These are phyloP conservation scores for Lepidothrix coronata DNA, from an alignment of 2,113 vertebrate species.

Conservation along the genomic window DNA sequence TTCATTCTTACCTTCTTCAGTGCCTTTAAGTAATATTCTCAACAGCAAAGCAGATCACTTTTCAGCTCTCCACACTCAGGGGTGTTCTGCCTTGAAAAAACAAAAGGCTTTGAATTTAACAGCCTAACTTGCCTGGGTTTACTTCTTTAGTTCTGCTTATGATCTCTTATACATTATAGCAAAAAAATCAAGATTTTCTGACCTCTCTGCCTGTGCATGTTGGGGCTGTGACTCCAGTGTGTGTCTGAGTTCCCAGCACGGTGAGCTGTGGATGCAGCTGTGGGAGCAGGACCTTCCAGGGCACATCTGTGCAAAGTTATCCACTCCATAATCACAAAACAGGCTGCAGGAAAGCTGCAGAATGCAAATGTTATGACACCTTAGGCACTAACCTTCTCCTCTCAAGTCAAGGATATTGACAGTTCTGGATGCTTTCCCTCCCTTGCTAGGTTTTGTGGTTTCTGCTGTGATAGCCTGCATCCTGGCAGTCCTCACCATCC, in stretches of 20 bases:
- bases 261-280: not conserved
- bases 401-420: not conserved
- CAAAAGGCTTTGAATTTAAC: not conserved
- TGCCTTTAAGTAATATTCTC: not conserved
- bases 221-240: not conserved
- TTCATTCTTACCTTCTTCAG: not conserved
- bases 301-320: not conserved
- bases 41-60: not conserved
- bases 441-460: conserved; percentile 77
- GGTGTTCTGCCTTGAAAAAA: not conserved
- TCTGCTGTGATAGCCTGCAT: conserved; percentile 70
- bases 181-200: not conserved
- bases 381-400: not conserved
- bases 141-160: not conserved
- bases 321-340: not conserved
- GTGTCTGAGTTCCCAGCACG: not conserved
- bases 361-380: not conserved
- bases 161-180: not conserved
- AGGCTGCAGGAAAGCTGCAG: not conserved
- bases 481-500: conserved; percentile 73
- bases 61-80: not conserved
- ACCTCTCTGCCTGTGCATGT: no score
- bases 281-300: not conserved
- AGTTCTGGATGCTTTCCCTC: not conserved
- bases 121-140: not conserved